Conservation (phyloP, 2,888 invertebrate genomes). For the Nomada hirtipes region DNA sequence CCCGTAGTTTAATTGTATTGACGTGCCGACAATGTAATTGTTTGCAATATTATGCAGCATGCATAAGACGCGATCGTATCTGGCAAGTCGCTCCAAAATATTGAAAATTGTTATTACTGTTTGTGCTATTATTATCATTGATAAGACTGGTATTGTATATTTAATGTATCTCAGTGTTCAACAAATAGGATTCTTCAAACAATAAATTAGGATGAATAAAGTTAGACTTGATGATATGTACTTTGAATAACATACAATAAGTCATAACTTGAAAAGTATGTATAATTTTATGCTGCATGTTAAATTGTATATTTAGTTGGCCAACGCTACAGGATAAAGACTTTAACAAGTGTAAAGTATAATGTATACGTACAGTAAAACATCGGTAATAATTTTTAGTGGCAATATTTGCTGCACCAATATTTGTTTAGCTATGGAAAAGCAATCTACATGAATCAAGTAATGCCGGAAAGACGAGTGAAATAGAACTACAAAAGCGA, state of each 20-base stretch:
- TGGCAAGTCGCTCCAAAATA: not conserved
- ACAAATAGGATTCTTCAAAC: too few species aligned
- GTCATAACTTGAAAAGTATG: too few species aligned
- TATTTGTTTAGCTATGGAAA: too few species aligned
- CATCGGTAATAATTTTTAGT: not conserved
- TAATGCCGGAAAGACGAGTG: not conserved
- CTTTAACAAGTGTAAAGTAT: not conserved
- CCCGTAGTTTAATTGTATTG: slow-evolving; percentile 18
- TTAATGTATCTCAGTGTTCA: not conserved
- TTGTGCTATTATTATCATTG: too few species aligned
- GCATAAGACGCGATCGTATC: not conserved
- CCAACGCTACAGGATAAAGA: too few species aligned
- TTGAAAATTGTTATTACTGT: not conserved
- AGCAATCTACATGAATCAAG: too few species aligned
- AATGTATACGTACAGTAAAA: not conserved
- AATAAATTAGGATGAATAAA: too few species aligned
- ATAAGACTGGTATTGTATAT: not conserved
- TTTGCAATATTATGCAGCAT: not conserved
- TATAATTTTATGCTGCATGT: too few species aligned
- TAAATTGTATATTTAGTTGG: too few species aligned
- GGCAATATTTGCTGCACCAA: not conserved
- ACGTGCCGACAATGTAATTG: slow-evolving; percentile 5
- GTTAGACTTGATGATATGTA: too few species aligned
- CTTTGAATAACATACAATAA: too few species aligned
- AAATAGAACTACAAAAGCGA: not conserved